Percentiles rank a stretch among this genome's conserved stretches.
Evolutionary conservation across 2,113 vertebrate genomes (phyloP).

Genomic region (Salvator merianae): DNA sequence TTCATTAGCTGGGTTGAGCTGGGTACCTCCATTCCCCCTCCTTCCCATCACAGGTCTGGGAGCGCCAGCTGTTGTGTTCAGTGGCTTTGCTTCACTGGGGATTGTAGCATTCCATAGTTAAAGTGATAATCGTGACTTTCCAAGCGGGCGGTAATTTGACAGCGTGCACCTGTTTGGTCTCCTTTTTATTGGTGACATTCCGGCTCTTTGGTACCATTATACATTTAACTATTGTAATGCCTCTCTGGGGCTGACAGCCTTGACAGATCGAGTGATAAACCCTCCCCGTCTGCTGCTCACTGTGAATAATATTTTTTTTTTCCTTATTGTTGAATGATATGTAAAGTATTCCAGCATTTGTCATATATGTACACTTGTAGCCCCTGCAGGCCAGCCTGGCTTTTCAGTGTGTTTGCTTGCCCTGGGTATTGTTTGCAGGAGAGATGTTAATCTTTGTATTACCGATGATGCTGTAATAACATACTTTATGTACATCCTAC

Average conservation of each 20-base stretch:
- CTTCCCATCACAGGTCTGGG: constrained; percentile 27
- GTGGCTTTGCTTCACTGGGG: constrained; percentile 55
- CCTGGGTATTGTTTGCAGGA: constrained; percentile 32
- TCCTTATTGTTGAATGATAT: constrained; percentile 2
- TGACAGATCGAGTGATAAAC: constrained; percentile 36
- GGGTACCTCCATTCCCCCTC: constrained; percentile 17
- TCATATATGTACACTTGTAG: not conserved
- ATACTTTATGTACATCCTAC: not conserved
- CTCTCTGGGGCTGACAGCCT: constrained; percentile 21
- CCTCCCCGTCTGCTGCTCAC: not conserved
- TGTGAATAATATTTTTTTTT: constrained; percentile 1
- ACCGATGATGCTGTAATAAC: not conserved
- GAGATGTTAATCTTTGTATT: constrained; percentile 7
- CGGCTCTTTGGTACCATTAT: constrained; percentile 24
- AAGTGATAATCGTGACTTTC: constrained; percentile 62
- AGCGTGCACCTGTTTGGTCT: constrained; percentile 66
- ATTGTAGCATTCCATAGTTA: constrained; percentile 63
- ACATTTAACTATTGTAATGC: constrained; percentile 44
- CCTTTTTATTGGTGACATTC: constrained; percentile 44
- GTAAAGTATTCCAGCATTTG: not conserved
- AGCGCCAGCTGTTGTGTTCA: constrained; percentile 55
- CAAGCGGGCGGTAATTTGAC: constrained; percentile 65
- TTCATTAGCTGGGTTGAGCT: constrained; percentile 44
- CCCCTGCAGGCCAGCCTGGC: constrained; percentile 38
- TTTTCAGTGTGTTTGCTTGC: constrained; percentile 42